Base-by-base conservation (phyloP, 2,888 invertebrate species). In the Eristalis pertinax region DNA sequence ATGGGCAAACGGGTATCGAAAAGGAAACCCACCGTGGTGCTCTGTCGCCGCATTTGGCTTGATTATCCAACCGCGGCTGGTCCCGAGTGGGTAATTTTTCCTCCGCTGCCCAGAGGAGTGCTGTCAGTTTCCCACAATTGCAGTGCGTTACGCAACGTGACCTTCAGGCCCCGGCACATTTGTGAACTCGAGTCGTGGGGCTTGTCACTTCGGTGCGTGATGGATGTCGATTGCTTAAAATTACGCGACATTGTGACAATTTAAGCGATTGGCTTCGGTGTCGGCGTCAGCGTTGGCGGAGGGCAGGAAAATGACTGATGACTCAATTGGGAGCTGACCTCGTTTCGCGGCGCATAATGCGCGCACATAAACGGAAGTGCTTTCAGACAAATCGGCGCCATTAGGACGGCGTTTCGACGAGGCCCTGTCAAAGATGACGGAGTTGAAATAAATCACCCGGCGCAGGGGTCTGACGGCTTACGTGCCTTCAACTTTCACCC, bases 31-130 rank as follows among this genome's bases (percentile, higher is more conserved):
- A 35, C 58, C 19, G 19, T 22, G 35, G 29, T 29, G 64, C 70
- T 80, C n/a, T n/a, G 63, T 80, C 43, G 24, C 76, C 81, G 63
- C 50, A 68, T 81, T 77, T 73, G 76, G 85, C 26, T 38, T 67
- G 62, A 75, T 86, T 86, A 82, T 78, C 43, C 56, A 82, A 84
- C 63, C 35, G 32, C 22, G 60, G 29, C 32, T 41, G 32, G 72
- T 73, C 60, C 69, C 77, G 60, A 58, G 80, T 72, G 70, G 62
- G 62, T 62, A 76, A 76, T 85, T 65, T 32, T 74, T 64, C 69
- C 24, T 50, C 60, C 19, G 65, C 65, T 43, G 62, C 65, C 41
- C 32, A 60, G 19, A 19, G 35, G 32, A 10, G 19, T 22, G 35
- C 43, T 60, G 41, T 22, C 62, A 64, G 70, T 41, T 73, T 73